Base-by-base conservation (phyloP, 2,888 invertebrate genomes). In the Cantharis flavilabris region DNA sequence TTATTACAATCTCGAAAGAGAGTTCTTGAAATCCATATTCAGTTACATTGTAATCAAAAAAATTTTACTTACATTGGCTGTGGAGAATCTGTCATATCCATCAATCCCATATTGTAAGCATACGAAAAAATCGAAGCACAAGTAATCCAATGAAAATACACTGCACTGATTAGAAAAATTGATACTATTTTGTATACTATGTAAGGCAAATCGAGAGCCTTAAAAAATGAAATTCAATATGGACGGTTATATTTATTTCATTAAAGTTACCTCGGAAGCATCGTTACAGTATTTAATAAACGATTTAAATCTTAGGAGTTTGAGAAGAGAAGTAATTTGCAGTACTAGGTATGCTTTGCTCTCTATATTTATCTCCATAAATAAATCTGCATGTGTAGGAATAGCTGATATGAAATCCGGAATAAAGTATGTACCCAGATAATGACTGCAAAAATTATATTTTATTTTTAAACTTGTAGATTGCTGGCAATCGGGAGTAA, bases 341-440 rank as follows among this genome's bases (percentile, higher is more conserved):
- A 83, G 71, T 16, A 67, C 9, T 11, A 74, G 23, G n/a, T 76
- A 69, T 16, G 70, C 10, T 3, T 30, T 14, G 20, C 73, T 23
- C 4, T 67, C 0, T 16, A 3, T 3, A 63, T 74, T 9, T 63
- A 76, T 23, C 13, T 62, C 13, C 16, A 71, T 62, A 77, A 79
- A 65, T 69, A 78, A 14, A 16, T 77, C 81, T 49, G 76, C 65
- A 69, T 81, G 81, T 2, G 79, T 82, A 1, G 81, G 81, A 23
- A 88, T 28, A 0, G 87, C 86, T 1, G 87, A 86, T 28, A 87
- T 14, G 18, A 88, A 75, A 76, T 88, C 88, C 9, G 86, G 70
- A n/a, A 86, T 10, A 79, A 88, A 88, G 70, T 81, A 84, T 65
- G 84, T 82, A 76, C 76, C 83, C 9, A 83, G 62, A 71, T 89